Evolutionary conservation across 2,797 vertebrate genomes (phyloP), one percentile per base, ranked within the genome.

Genomic region (Neomorphus geoffroyi): DNA sequence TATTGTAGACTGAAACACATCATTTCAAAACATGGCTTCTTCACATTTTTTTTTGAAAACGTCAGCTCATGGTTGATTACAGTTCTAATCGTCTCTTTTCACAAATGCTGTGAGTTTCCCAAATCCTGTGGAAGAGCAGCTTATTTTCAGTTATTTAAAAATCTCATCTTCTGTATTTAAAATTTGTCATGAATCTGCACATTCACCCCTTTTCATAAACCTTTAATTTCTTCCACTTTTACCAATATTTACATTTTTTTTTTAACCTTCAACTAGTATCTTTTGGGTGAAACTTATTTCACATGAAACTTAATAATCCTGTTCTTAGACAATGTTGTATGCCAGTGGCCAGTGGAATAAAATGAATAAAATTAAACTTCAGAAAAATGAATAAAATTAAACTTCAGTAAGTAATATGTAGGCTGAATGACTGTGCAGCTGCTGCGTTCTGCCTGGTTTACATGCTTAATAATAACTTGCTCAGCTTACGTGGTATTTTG

Each of bases 1-100:
- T 80, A 67, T 84, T 18, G 27, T 75, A 85, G 95, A 80, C 35
- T 88, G 94, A 96, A 79, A 75, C 70, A 88, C 95, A 93, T 88
- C 53, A 75, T 93, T 96, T 97, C 75, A 89, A 93, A 94, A 93
- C 65, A 61, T 60, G 50, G 39, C 90, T 94, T 92, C 89, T 92
- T 93, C 93, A 61, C 51, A 24, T 95, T 84, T 96, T 83, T 91
- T 61, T 94, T 91, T 2, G 2, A 64, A 86, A 84, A 85, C 7
- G 28, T 92, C 83, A 78, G 32, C 73, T 75, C 23, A 88, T 93
- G 57, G 46, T 90, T 93, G 82, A 90, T 89, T 91, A n/a, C 73
- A 39, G 45, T 86, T 90, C 74, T 89, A 61, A 71, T 90, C 2
- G 5, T 83, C 70, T 71, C 80, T 85, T 88, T 81, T 90, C 39